These are phyloP conservation scores for Thereva unica DNA, from an alignment of 2,888 invertebrate genomes.

Conservation along the genomic window DNA sequence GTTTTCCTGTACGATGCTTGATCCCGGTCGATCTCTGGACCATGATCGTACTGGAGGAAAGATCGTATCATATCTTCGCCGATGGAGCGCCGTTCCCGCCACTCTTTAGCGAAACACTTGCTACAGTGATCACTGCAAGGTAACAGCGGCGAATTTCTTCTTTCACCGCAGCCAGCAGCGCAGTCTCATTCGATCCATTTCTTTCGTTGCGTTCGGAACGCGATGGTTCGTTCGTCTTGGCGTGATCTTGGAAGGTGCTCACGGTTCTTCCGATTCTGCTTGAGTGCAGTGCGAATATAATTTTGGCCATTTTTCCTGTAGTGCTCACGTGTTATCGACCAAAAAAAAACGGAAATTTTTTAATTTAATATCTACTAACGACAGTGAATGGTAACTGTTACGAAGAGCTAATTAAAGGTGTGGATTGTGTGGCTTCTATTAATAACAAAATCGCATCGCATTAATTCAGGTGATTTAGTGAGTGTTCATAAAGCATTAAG, in stretches of 20 bases:
- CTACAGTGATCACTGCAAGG: neutral
- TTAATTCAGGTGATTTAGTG: too few relatives aligned
- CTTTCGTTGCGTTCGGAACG: slow-evolving; percentile 31
- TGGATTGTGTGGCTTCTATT: too few relatives aligned
- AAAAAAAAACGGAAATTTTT: slow-evolving; percentile 8
- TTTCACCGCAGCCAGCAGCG: slow-evolving; percentile 11
- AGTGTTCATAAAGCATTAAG: too few relatives aligned
- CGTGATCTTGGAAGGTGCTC: slow-evolving; percentile 19
- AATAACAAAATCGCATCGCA: too few relatives aligned
- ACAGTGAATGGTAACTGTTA: too few relatives aligned
- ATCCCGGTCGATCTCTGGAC: too few relatives aligned
- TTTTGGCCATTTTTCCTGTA: neutral
- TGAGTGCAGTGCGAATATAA: neutral
- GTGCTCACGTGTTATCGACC: slow-evolving; percentile 7
- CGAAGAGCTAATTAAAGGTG: too few relatives aligned
- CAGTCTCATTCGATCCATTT: slow-evolving; percentile 25
- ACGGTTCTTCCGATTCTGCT: slow-evolving; percentile 2
- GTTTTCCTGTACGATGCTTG: too few relatives aligned
- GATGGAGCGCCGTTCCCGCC: slow-evolving; percentile 3
- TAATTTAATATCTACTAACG: too few relatives aligned
- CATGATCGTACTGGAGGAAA: too few relatives aligned
- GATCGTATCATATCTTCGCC: too few relatives aligned
- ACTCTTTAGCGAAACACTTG: neutral
- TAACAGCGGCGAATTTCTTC: slow-evolving; percentile 13
- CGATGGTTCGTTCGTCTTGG: slow-evolving; percentile 13